phyloP scores from a whole-genome alignment of 2,113 vertebrate genomes.

The cattle (Bos taurus) region ARS-UCD2.0 NC_037348.1:19530001-19530500 shows the following conservation, averaged over 20 bases:
- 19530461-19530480: neutral
- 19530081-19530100: neutral
- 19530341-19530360: neutral
- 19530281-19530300: neutral
- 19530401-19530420: neutral
- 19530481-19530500: neutral
- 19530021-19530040: neutral
- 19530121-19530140: neutral
- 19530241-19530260: neutral
- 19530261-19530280: neutral
- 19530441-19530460: neutral
- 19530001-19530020: neutral
- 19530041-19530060: neutral
- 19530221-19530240: neutral
- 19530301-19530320: neutral
- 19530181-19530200: neutral
- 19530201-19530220: neutral
- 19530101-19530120: neutral
- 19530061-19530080: neutral
- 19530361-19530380: neutral
- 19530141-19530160: neutral
- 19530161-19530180: neutral
- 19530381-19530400: neutral
- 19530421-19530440: neutral
- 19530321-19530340: neutral